A percentile compares a stretch with the other conserved stretches of the same genome.
Evolutionary conservation across 2,113 vertebrate genomes (phyloP).

Genomic region (Columba livia): DNA sequence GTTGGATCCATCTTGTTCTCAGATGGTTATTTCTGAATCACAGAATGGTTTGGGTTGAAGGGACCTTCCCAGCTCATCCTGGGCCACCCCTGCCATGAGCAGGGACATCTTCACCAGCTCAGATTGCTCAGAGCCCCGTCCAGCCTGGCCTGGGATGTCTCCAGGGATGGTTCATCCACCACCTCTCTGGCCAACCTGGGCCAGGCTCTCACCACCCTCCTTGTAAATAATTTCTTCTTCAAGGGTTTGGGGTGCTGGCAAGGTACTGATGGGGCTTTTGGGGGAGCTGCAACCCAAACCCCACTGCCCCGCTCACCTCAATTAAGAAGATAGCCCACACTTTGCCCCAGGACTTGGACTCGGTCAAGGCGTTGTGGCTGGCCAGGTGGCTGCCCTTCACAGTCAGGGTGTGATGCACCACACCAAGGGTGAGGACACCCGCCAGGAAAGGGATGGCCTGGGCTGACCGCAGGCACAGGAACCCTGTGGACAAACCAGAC

Average conservation of each 20-base stretch:
- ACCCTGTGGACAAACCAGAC: constrained; percentile 74
- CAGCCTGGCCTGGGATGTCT: too few relatives aligned
- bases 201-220: too few relatives aligned
- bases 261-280: not conserved
- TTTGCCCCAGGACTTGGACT: constrained; percentile 82
- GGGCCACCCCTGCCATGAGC: too few relatives aligned
- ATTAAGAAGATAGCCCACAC: constrained; percentile 91
- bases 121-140: too few relatives aligned
- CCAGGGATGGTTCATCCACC: too few relatives aligned
- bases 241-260: not conserved
- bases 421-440: constrained; percentile 81
- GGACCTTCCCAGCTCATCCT: too few relatives aligned
- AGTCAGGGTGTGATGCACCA: constrained; percentile 82
- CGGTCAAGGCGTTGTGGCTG: constrained; percentile 84
- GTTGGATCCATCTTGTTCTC: not conserved
- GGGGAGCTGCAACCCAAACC: not conserved
- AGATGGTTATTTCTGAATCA: not conserved
- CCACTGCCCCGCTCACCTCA: constrained; percentile 78
- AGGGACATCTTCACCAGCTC: too few relatives aligned
- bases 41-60: too few relatives aligned
- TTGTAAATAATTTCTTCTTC: too few relatives aligned
- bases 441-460: constrained; percentile 67
- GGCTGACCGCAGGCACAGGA: constrained; percentile 82
- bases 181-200: too few relatives aligned
- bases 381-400: constrained; percentile 92